Base-by-base conservation (phyloP, 1,140 invertebrate genomes). In the Penaeus vannamei region DNA sequence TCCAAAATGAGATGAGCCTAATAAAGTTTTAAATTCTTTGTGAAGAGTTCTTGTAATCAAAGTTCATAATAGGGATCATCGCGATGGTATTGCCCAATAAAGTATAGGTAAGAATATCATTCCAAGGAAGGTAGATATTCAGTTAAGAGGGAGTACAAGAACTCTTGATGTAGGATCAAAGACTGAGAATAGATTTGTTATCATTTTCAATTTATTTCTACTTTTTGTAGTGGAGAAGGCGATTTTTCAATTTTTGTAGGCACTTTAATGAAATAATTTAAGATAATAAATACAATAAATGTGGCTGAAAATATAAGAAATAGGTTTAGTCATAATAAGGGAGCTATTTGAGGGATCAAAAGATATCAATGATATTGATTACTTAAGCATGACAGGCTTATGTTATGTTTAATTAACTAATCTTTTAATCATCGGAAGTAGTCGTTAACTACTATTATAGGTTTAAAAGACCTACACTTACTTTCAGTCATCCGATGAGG, bases 121-220 rank as follows among this genome's bases (percentile, higher is more conserved):
- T 64, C 82, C 82, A 32, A 84, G 19, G 12, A 84, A 64, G 32
- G 59, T 61, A 17, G 59, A 84, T 22, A 84, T 22, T 84, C 59
- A 64, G 22, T 84, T 81, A 20, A 81, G 12, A 5, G 79, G 53
- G 12, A 81, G 14, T 17, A 26, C 12, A 81, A 81, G 60, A 26
- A 84, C 32, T 26, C 82, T 84, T 62, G 82, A 84, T 36, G 61
- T 53, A 19, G 82, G 82, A 19, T 84, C 59, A 42, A 84, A 84
- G n/a, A 62, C 29, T 59, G 26, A 32, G 61, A 42, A 83, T 60
- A 12, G 61, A 60, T 26, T 60, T 83, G n/a, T 29, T 20, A 36
- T 17, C 64, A 17, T 36, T 84, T 84, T 26, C 60, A 36, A 81
- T 26, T 14, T 5, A 17, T 53, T 53, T 53, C 19, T 20, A 29